Evolutionary conservation across 2,888 invertebrate genomes (phyloP).

Genomic region (Dicycla oo): DNA sequence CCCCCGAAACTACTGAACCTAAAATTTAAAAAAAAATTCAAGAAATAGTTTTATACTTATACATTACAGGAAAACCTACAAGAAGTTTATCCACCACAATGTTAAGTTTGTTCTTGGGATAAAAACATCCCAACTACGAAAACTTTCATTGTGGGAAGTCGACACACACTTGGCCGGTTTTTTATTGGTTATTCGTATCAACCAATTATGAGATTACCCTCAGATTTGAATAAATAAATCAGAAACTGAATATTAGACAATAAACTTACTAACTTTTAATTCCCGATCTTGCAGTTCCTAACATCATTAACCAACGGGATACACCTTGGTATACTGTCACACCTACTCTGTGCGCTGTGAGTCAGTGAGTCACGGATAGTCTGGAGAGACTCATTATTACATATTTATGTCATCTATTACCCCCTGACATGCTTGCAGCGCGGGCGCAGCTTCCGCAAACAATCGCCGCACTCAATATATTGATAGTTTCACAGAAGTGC

Average conservation of each 20-base stretch:
- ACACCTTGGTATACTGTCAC: background rate
- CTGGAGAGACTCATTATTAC: slow-evolving; percentile 40
- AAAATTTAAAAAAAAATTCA: no score
- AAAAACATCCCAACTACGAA: no score
- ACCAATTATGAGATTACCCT: background rate
- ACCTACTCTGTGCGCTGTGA: slow-evolving; percentile 20
- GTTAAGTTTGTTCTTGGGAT: no score
- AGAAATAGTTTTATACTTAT: no score
- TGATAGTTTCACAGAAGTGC: slow-evolving; percentile 26
- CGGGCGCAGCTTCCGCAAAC: slow-evolving; percentile 50
- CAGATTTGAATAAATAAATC: background rate
- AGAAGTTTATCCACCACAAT: no score
- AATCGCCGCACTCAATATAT: slow-evolving; percentile 33
- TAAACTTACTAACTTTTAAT: no score
- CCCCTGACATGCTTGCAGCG: background rate
- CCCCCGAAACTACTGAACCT: no score
- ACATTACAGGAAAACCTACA: no score
- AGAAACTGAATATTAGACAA: background rate
- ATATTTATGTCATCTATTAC: slow-evolving; percentile 16
- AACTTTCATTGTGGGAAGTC: no score
- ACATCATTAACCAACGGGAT: background rate
- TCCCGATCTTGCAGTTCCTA: background rate
- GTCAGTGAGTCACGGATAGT: slow-evolving; percentile 51
- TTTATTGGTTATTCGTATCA: background rate
- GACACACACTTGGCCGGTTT: no score